phyloP scores from a whole-genome alignment of 2,888 invertebrate genomes.

The Aphrophora alni region DNA sequence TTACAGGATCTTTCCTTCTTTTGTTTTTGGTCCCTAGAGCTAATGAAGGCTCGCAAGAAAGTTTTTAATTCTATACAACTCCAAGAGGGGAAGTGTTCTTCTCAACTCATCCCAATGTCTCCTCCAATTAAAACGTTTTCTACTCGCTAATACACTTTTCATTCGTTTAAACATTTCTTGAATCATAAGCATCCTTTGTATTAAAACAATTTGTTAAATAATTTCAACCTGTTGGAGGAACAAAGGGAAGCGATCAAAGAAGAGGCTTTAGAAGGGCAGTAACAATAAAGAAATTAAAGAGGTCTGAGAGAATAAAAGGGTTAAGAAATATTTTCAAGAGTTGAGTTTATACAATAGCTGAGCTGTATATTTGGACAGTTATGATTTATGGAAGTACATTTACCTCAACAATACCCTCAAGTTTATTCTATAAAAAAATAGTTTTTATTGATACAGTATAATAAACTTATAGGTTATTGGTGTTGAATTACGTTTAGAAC shows the following conservation, averaged over 20 bases:
- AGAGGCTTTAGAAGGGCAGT: neutral
- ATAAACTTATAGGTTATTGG: too few relatives aligned
- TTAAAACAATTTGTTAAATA: constrained; percentile 1
- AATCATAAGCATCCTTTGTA: constrained; percentile 1
- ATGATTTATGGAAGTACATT: neutral
- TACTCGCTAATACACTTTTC: neutral
- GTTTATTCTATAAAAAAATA: too few relatives aligned
- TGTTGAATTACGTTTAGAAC: too few relatives aligned
- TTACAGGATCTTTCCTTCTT: neutral
- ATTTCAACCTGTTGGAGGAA: constrained; percentile 1
- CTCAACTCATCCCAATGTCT: neutral
- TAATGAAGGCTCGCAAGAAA: neutral
- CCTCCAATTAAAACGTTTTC: neutral
- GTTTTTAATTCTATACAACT: neutral
- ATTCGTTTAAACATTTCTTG: neutral
- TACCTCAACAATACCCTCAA: neutral
- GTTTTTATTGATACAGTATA: too few relatives aligned
- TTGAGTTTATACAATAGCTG: neutral
- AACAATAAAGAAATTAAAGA: neutral
- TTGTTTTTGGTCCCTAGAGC: neutral
- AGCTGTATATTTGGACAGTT: neutral
- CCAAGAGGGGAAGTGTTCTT: neutral
- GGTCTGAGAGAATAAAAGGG: neutral
- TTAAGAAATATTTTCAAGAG: too few relatives aligned
- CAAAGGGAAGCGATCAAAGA: neutral